Conservation (phyloP, 2,797 vertebrate genomes). For the Decapterus maruadsi region DNA sequence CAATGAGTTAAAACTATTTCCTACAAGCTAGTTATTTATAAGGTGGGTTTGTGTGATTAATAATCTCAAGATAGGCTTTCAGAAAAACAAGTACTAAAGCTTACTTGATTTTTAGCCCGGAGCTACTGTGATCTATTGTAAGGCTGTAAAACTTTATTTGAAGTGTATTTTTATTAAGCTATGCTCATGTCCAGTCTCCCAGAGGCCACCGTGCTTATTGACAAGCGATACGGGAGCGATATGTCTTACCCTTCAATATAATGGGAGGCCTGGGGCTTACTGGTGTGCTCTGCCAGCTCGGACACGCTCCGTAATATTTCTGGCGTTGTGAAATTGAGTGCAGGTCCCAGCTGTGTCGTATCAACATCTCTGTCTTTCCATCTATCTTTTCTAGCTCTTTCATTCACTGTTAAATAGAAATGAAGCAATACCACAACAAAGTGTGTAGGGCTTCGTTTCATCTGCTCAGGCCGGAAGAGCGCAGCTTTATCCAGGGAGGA, state of each 20-base stretch:
- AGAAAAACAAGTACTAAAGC: constrained; percentile 27
- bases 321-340: constrained; percentile 67
- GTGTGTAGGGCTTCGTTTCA: constrained; percentile 41
- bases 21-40: background rate
- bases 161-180: constrained; percentile 74
- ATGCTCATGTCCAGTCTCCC: constrained; percentile 60
- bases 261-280: constrained; percentile 63
- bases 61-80: constrained; percentile 30
- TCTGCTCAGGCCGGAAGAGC: constrained; percentile 31
- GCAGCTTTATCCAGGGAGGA: constrained; percentile 35
- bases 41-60: constrained; percentile 21
- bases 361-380: constrained; percentile 58
- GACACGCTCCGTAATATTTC: constrained; percentile 66
- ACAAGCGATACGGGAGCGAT: constrained; percentile 65
- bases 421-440: constrained; percentile 47
- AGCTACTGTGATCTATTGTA: constrained; percentile 68
- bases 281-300: constrained; percentile 37
- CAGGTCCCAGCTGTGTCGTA: constrained; percentile 68
- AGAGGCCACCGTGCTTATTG: constrained; percentile 69
- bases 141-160: constrained; percentile 68
- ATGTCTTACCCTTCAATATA: constrained; percentile 65
- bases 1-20: background rate
- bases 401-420: constrained; percentile 56
- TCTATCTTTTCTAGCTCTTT: constrained; percentile 53
- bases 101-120: constrained; percentile 40